These are phyloP conservation scores for Myzus persicae DNA, from an alignment of 1,140 invertebrate genomes.

Conservation along the genomic window DNA sequence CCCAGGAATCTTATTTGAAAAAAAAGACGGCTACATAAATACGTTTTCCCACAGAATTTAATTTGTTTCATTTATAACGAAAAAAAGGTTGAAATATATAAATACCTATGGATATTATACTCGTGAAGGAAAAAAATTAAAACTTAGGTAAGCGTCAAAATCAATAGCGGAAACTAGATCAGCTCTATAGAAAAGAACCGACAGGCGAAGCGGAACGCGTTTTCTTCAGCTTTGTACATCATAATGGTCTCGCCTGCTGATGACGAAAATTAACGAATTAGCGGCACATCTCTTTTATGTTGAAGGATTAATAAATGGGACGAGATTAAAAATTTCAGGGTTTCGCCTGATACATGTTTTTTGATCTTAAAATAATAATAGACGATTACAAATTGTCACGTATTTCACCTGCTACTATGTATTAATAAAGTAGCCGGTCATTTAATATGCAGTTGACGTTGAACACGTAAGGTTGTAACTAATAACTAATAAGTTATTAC, in stretches of 20 bases:
- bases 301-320: background rate
- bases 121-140: background rate
- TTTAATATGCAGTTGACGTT: background rate
- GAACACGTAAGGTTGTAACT: background rate
- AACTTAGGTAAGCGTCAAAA: background rate
- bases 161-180: conserved; percentile 41
- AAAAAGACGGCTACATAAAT: background rate
- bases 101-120: background rate
- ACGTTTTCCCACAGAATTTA: conserved; percentile 34
- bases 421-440: background rate
- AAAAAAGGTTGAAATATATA: background rate
- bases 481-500: background rate
- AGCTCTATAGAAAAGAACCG: background rate
- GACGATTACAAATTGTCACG: conserved; percentile 2
- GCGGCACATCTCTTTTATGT: conserved; percentile 34
- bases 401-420: background rate
- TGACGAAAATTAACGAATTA: conserved; percentile 27
- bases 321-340: conserved; percentile 11
- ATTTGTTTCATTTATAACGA: background rate
- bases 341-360: background rate
- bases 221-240: background rate
- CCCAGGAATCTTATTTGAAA: background rate
- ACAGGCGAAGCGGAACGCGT: background rate
- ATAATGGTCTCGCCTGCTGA: conserved; percentile 1
- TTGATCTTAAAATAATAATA: background rate